These are phyloP conservation scores for Littorina saxatilis DNA, from an alignment of 1,140 invertebrate species.

Conservation along the genomic window DNA sequence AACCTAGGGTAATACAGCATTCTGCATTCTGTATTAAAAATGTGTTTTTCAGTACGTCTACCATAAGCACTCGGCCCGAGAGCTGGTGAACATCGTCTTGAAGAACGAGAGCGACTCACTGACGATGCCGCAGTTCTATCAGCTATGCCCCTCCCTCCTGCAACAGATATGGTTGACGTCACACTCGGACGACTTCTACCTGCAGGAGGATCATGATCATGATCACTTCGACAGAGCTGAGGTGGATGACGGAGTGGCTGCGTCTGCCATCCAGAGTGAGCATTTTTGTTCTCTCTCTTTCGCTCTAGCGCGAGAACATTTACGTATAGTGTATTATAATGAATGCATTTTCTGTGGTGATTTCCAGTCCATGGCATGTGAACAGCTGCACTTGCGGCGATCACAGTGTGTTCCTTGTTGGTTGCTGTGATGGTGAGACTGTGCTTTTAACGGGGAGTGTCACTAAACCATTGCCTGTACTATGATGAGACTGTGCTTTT, in stretches of 20 bases:
- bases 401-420: neutral
- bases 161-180: constrained; percentile 15
- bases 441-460: neutral
- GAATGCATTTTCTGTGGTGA: neutral
- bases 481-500: no score
- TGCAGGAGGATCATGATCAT: neutral
- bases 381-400: neutral
- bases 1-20: no score
- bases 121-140: constrained; percentile 25
- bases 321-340: neutral
- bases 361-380: neutral
- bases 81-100: constrained; percentile 9
- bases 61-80: constrained; percentile 14
- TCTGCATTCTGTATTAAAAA: no score
- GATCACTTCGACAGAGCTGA: neutral
- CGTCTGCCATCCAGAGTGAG: constrained; percentile 26
- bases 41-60: no score
- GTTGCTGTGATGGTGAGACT: neutral
- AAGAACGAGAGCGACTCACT: neutral
- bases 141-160: constrained; percentile 29
- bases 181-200: neutral
- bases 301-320: neutral
- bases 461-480: no score
- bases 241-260: neutral
- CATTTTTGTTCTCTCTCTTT: neutral